Conservation (phyloP, 1,140 invertebrate species). For the Laodelphax striatellus region DNA sequence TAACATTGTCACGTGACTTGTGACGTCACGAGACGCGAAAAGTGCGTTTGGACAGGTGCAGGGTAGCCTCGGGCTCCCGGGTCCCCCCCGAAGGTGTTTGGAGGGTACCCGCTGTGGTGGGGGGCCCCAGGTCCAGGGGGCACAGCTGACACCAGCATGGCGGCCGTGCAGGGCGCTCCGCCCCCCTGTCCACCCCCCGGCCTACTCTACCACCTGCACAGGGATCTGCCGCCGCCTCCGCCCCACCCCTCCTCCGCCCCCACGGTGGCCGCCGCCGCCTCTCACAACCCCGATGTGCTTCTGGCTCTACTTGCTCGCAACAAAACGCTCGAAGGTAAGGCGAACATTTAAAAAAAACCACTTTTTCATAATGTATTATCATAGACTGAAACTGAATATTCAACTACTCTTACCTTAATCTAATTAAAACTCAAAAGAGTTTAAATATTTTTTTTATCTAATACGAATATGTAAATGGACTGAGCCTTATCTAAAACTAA, state of each 20-base stretch:
- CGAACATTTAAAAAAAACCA: neutral
- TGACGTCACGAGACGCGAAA: too few relatives aligned
- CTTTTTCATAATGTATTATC: too few relatives aligned
- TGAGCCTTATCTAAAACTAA: too few relatives aligned
- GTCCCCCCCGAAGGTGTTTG: slow-evolving; percentile 8
- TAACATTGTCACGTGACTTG: too few relatives aligned
- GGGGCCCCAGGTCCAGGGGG: slow-evolving; percentile 12
- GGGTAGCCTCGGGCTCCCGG: neutral
- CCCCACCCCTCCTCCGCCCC: slow-evolving; percentile 25
- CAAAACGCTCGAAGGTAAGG: slow-evolving; percentile 75
- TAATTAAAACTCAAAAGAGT: too few relatives aligned
- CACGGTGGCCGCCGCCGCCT: slow-evolving; percentile 36
- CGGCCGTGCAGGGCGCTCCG: slow-evolving; percentile 19
- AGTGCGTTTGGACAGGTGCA: too few relatives aligned
- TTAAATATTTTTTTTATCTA: too few relatives aligned
- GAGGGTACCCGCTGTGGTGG: slow-evolving; percentile 12
- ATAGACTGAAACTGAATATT: too few relatives aligned
- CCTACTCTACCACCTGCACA: slow-evolving; percentile 24
- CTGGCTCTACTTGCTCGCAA: slow-evolving; percentile 72
- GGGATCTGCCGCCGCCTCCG: slow-evolving; percentile 1
- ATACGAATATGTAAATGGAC: too few relatives aligned
- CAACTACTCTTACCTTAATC: too few relatives aligned
- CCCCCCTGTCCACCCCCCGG: slow-evolving; percentile 24
- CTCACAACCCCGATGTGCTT: slow-evolving; percentile 61
- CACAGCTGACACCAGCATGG: neutral